phyloP scores from a whole-genome alignment of 2,113 vertebrate genomes.

The Larimichthys polyactis region DNA sequence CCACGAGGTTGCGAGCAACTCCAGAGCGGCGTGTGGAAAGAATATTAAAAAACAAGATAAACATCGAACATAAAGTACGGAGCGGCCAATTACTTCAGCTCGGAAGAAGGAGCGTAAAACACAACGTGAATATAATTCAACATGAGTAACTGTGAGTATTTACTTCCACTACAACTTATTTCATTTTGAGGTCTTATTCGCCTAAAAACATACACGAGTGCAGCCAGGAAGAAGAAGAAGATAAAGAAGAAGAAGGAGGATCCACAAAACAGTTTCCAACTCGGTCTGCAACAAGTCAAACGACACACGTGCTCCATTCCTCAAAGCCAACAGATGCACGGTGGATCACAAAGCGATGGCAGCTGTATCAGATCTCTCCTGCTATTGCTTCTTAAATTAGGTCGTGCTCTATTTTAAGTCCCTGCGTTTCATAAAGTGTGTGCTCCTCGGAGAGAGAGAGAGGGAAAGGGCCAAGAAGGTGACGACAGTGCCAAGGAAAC shows the following conservation, averaged over 20 bases:
- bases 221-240: constrained; percentile 4
- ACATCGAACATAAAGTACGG: constrained; percentile 34
- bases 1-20: constrained; percentile 26
- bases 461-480: constrained; percentile 23
- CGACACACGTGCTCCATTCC: constrained; percentile 18
- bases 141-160: background rate
- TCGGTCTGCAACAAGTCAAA: constrained; percentile 28
- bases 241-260: background rate
- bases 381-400: constrained; percentile 68
- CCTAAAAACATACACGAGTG: constrained; percentile 40
- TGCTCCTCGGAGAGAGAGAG: constrained; percentile 33
- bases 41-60: constrained; percentile 25
- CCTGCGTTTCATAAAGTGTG: constrained; percentile 35
- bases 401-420: constrained; percentile 64
- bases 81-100: constrained; percentile 29
- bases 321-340: constrained; percentile 39
- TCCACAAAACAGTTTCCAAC: constrained; percentile 8
- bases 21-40: background rate
- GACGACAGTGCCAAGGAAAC: constrained; percentile 46
- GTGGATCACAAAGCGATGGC: constrained; percentile 27
- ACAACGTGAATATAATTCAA: constrained; percentile 20
- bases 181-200: constrained; percentile 50
- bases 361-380: constrained; percentile 43
- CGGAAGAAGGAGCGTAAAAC: constrained; percentile 40
- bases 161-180: constrained; percentile 41